Evolutionary conservation across 2,113 vertebrate species (phyloP), one percentile per base, ranked within the genome.

Genomic region (Sylvilagus bachmani): DNA sequence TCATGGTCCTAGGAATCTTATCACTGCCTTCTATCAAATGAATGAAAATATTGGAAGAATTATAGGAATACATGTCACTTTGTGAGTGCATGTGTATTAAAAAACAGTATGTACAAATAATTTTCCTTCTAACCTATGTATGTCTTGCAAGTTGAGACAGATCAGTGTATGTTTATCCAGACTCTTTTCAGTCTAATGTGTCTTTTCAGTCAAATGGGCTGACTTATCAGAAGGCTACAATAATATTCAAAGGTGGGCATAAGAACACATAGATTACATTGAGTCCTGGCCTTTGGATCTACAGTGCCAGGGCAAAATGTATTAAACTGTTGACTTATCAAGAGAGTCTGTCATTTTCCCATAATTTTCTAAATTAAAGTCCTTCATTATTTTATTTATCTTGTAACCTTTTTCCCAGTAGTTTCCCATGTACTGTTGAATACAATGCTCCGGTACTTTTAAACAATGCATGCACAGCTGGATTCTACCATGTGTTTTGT

Each of bases 71-170:
- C 29, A 22, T 10, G 66, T 64, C 24, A 36, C 53, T 86, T 79
- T 33, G 8, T 36, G 67, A 91, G 27, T 69, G 12, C 44, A 13
- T 75, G 29, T 87, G 58, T 44, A 12, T 2, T 75, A 11, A 87
- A 44, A 94, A 53, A 51, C n/a, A 2, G 16, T 53, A 86, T 10
- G 6, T 61, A 75, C n/a, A 44, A 62, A 24, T 70, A 27, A 49
- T 87, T 75, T 82, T 74, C 66, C 25, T 62, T 58, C 55, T 82
- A 80, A 55, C 9, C 36, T n/a, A 58, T 90, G 16, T 53, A 33
- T 55, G 5, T 73, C 70, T 86, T 86, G 21, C n/a, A 87, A 82
- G 33, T 93, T 83, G 19, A 88, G 69, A 55, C 81, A 93, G 67
- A 66, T 22, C 67, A 38, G 44, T 86, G 3, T 74, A 89, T 31